Evolutionary conservation across 2,888 invertebrate genomes (phyloP).

Genomic region (Lochmaea crataegi): DNA sequence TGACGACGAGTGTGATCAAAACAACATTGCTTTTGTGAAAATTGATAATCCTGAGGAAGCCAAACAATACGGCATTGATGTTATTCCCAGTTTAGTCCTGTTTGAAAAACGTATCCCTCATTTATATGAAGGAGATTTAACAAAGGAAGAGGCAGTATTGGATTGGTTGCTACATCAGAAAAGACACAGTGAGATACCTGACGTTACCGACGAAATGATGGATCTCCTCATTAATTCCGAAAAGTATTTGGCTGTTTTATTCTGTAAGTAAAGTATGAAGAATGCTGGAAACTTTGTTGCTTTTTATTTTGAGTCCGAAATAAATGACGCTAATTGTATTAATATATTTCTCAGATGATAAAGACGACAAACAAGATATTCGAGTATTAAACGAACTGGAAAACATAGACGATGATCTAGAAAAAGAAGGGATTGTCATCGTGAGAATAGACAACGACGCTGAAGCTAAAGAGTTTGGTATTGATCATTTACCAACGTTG

Average conservation of each 20-base stretch:
- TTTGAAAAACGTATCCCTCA: conserved; percentile 75
- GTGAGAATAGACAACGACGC: conserved; percentile 90
- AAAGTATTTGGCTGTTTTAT: conserved; percentile 87
- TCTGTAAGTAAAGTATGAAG: conserved; percentile 77
- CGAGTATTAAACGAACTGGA: conserved; percentile 88
- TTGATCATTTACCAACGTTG: conserved; percentile 86
- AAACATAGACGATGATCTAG: conserved; percentile 91
- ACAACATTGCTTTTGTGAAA: conserved; percentile 92
- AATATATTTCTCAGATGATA: conserved; percentile 74
- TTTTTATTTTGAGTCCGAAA: not conserved
- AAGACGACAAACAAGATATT: conserved; percentile 90
- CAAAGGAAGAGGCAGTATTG: conserved; percentile 89
- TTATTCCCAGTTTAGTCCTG: conserved; percentile 83
- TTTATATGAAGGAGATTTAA: conserved; percentile 76
- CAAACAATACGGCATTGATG: conserved; percentile 88
- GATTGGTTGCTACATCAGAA: conserved; percentile 94
- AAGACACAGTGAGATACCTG: conserved; percentile 90
- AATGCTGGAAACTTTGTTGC: not conserved
- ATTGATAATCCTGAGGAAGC: conserved; percentile 90
- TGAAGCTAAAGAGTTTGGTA: conserved; percentile 91
- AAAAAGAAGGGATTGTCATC: conserved; percentile 90
- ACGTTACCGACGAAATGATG: conserved; percentile 94
- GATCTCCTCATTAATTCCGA: conserved; percentile 86
- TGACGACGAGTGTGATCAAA: conserved; percentile 93
- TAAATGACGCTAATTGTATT: not conserved